Evolutionary conservation across 1,140 invertebrate species (phyloP).

Genomic region (Whitmania pigra): DNA sequence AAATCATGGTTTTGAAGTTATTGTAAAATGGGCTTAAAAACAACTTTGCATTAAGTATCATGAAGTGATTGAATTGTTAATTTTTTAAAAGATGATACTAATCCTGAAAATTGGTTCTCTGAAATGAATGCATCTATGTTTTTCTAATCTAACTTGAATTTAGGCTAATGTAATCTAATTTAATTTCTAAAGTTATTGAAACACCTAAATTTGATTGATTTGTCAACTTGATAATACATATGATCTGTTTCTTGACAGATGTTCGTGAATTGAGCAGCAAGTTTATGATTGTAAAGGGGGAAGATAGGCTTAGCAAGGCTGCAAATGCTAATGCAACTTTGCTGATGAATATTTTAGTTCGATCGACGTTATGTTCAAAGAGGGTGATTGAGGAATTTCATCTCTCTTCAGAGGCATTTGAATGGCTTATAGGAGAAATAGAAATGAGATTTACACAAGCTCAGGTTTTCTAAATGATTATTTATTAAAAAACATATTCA

Average conservation of each 20-base stretch:
- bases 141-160: too few relatives aligned
- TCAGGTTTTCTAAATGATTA: slow-evolving; percentile 50
- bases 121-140: too few relatives aligned
- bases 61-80: too few relatives aligned
- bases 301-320: slow-evolving; percentile 82
- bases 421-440: slow-evolving; percentile 98
- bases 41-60: too few relatives aligned
- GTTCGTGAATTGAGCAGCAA: slow-evolving; percentile 48
- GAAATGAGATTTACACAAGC: slow-evolving; percentile 95
- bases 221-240: too few relatives aligned
- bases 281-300: slow-evolving; percentile 61
- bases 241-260: slow-evolving; percentile 38
- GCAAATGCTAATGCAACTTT: slow-evolving; percentile 97
- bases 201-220: too few relatives aligned
- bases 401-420: slow-evolving; percentile 86
- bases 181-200: too few relatives aligned
- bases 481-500: not conserved
- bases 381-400: slow-evolving; percentile 89
- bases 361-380: slow-evolving; percentile 72
- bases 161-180: too few relatives aligned
- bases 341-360: slow-evolving; percentile 84
- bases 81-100: too few relatives aligned
- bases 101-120: too few relatives aligned
- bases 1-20: too few relatives aligned
- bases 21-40: too few relatives aligned